A percentile compares a stretch with the other conserved stretches of the same genome.
phyloP scores from a whole-genome alignment of 2,888 invertebrate species.

The Drosophila anomelani region DNA sequence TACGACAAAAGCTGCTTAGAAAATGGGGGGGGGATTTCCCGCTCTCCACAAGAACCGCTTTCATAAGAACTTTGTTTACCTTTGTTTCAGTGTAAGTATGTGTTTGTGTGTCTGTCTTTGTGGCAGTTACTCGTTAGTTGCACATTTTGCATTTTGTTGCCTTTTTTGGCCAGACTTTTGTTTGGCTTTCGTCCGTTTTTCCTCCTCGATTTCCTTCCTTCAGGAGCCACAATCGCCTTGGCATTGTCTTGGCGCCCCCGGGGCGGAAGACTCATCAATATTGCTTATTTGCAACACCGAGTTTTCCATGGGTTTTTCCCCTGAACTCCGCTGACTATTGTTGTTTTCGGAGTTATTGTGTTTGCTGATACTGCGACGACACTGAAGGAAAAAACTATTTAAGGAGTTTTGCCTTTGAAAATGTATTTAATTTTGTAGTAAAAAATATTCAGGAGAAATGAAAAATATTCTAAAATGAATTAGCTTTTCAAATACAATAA shows the following conservation, averaged over 20 bases:
- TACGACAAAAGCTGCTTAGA: slow-evolving; percentile 57
- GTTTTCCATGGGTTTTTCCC: slow-evolving; percentile 30
- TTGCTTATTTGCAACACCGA: slow-evolving; percentile 73
- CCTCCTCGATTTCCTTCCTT: background rate
- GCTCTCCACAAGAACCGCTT: background rate
- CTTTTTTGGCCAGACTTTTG: slow-evolving; percentile 50
- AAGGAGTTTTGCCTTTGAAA: background rate
- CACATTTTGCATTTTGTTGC: slow-evolving; percentile 58
- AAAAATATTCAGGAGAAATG: background rate
- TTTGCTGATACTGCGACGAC: slow-evolving; percentile 14
- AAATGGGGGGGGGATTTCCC: background rate
- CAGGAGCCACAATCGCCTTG: slow-evolving; percentile 21
- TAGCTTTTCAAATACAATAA: too few species aligned
- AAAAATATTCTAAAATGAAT: background rate
- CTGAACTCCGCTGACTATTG: slow-evolving; percentile 27
- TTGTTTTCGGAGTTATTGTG: slow-evolving; percentile 60
- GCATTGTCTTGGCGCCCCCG: slow-evolving; percentile 36
- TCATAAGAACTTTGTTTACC: slow-evolving; percentile 38
- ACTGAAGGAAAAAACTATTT: background rate
- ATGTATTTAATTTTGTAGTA: background rate
- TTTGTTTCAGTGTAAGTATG: slow-evolving; percentile 25
- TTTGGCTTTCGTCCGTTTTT: slow-evolving; percentile 13
- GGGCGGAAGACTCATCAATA: slow-evolving; percentile 72
- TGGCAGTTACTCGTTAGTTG: slow-evolving; percentile 62
- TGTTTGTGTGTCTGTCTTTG: slow-evolving; percentile 1